Conservation (phyloP, 1,140 invertebrate species). For the Oncopeltus fasciatus region DNA sequence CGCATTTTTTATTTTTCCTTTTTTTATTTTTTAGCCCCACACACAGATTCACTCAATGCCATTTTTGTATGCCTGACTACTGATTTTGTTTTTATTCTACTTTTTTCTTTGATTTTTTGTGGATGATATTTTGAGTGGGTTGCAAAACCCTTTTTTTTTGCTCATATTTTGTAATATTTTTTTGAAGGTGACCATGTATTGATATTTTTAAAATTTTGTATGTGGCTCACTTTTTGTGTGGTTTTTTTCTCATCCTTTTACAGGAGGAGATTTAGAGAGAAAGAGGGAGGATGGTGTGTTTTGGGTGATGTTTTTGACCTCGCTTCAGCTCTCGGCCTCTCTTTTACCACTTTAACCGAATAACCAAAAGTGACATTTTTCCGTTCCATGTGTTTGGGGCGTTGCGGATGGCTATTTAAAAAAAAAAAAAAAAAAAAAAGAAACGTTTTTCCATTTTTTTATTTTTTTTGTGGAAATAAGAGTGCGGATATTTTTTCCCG, state of each 20-base stretch:
- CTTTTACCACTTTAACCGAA: slow-evolving; percentile 8
- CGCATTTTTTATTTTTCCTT: no score
- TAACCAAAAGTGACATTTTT: slow-evolving; percentile 43
- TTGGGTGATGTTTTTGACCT: slow-evolving; percentile 18
- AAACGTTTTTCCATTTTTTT: slow-evolving; percentile 5
- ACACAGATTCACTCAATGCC: neutral
- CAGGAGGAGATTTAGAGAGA: slow-evolving; percentile 16
- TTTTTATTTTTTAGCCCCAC: slow-evolving; percentile 7
- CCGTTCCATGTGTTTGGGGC: slow-evolving; percentile 48
- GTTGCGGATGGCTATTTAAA: slow-evolving; percentile 17
- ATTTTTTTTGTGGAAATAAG: slow-evolving; percentile 16
- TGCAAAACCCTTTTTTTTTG: neutral
- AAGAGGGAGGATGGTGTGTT: slow-evolving; percentile 14
- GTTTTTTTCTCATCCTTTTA: slow-evolving; percentile 17
- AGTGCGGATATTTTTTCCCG: slow-evolving; percentile 10
- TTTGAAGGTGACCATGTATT: slow-evolving; percentile 11
- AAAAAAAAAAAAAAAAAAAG: no score
- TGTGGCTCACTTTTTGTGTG: slow-evolving; percentile 19
- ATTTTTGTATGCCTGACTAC: slow-evolving; percentile 5
- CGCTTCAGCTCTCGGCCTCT: neutral
- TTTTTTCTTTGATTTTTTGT: neutral
- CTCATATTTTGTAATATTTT: slow-evolving; percentile 11
- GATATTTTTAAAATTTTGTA: slow-evolving; percentile 11
- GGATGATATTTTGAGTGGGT: slow-evolving; percentile 4
- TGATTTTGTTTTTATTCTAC: neutral